Percentiles rank a stretch among this genome's conserved stretches.
These are phyloP conservation scores for Parotocinclus haroldoi DNA, from an alignment of 2,797 vertebrate species.

Conservation along the genomic window DNA sequence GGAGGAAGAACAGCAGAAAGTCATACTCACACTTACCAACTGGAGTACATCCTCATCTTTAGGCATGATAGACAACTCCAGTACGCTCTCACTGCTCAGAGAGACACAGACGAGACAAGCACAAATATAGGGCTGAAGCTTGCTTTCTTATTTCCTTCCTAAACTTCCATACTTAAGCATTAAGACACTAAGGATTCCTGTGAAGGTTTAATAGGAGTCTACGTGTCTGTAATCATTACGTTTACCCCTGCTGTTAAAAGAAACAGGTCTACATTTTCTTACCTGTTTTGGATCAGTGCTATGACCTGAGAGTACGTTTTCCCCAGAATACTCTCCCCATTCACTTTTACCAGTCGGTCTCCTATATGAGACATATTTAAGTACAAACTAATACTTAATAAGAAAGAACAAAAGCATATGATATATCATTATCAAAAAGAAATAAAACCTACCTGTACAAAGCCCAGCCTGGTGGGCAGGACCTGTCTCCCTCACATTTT, in stretches of 20 bases:
- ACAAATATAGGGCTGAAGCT: neutral
- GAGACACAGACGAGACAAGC: neutral
- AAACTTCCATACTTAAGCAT: too few species aligned
- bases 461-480: slow-evolving; percentile 89
- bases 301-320: slow-evolving; percentile 98
- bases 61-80: slow-evolving; percentile 94
- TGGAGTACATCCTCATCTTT: slow-evolving; percentile 95
- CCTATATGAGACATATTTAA: slow-evolving; percentile 64
- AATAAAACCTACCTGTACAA: slow-evolving; percentile 74
- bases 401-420: neutral
- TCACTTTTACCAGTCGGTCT: slow-evolving; percentile 92
- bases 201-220: too few species aligned
- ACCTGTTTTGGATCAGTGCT: slow-evolving; percentile 93
- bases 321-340: slow-evolving; percentile 86
- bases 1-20: slow-evolving; percentile 36
- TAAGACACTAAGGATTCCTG: too few species aligned
- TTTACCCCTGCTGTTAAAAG: too few species aligned
- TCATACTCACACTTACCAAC: slow-evolving; percentile 87
- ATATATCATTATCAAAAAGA: neutral
- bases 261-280: neutral
- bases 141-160: too few species aligned
- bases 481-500: slow-evolving; percentile 86
- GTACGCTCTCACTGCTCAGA: slow-evolving; percentile 74
- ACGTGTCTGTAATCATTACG: too few species aligned
- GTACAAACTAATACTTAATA: too few species aligned